Evolutionary conservation across 2,113 vertebrate genomes (phyloP), one percentile per base, ranked within the genome.

Genomic region (Vidua chalybeata): DNA sequence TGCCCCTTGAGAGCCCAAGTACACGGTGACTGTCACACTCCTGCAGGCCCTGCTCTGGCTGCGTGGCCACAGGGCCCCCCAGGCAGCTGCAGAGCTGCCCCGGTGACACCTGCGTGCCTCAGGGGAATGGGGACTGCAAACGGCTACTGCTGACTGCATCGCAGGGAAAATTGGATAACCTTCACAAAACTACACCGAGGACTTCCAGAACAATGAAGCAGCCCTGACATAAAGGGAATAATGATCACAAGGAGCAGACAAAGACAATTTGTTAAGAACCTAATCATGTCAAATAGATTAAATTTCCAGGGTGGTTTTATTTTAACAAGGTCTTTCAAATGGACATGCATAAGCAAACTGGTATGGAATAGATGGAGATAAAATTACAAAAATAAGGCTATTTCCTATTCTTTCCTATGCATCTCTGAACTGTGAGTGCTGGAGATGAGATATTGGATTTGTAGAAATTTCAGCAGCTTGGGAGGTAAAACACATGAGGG

Each of bases 11-110:
- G 63, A 63, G 18, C 2, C n/a, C 61, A 33, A 21, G 59, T 3
- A 3, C 15, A 1, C 0, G 0, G 76, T 17, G 76, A 14, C 39
- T 30, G 89, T n/a, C 59, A n/a, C 5, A 0, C n/a, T 66, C 17
- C 23, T 1, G 7, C 84, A 58, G 26, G 78, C 54, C 11, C n/a
- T n/a, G 62, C 54, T 51, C 54, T 10, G 6, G 12, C 30, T 12
- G 16, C 0, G 1, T 30, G 64, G 14, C 67, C 77, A 7, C 73
- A 6, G 6, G 43, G 64, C 49, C 69, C 23, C 59, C 76, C 26
- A 21, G 27, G 45, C 73, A 78, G 81, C 74, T 72, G 82, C 48
- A 55, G 17, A 59, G 69, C 43, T 31, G 52, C 23, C 55, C 56
- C 5, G 3, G 17, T 10, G 88, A n/a, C 66, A 63, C 67, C 55